Evolutionary conservation across 2,113 vertebrate species (phyloP), one percentile per base, ranked within the genome.

Genomic region (Sialia sialis): DNA sequence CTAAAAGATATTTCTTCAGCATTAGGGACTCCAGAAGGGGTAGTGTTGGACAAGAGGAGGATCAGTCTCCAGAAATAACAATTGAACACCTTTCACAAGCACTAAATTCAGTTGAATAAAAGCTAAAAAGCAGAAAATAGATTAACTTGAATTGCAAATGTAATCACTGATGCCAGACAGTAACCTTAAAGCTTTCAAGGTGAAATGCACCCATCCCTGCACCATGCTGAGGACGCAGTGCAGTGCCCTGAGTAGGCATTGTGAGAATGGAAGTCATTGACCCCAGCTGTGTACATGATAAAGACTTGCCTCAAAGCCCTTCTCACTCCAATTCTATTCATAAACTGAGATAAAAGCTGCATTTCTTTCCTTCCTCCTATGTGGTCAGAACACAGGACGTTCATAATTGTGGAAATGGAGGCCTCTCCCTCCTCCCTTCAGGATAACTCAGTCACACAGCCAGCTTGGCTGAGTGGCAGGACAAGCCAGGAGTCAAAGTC

Each of bases 81-180:
- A 90, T 48, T 49, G 77, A 84, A 73, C 68, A 54, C 54, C 49
- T 89, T 93, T 94, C 82, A 92, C 20, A 87, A 94, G 87, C 62
- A 82, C 22, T 84, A 94, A 79, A 89, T 48, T 91, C 84, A 85
- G 86, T 11, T 89, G 94, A 96, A 95, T 87, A 91, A 96, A 96
- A 84, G 77, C 62, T 94, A 82, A 96, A 96, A 95, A 87, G 86
- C 77, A 96, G 69, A 92, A 96, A 96, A 94, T 92, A 91, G 93
- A 91, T 59, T 87, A 96, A 96, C 91, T 94, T 97, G 96, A 97
- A 97, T 97, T 97, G 95, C 96, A 97, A 97, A 97, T 97, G 96
- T 70, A 97, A 97, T 97, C 95, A 97, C 66, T 77, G 91, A 73
- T 17, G 26, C 36, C 48, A 95, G 87, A 67, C 70, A 51, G 49